Conservation (phyloP, 2,888 invertebrate species). For the Blera fallax region DNA sequence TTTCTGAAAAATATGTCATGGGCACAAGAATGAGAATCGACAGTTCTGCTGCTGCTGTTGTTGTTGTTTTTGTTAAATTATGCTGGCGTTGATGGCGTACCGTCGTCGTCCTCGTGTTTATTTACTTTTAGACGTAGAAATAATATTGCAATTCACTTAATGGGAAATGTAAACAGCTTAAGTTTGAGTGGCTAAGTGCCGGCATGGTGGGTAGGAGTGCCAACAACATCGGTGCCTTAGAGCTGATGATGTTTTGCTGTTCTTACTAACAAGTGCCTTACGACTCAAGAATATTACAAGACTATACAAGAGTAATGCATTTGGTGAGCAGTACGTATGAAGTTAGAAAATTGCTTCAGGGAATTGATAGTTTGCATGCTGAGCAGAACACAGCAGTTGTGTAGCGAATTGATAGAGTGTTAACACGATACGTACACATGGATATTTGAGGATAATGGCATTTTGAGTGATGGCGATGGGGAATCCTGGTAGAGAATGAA, state of each 20-base stretch:
- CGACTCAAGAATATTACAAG: slow-evolving; percentile 12
- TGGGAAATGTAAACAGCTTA: slow-evolving; percentile 58
- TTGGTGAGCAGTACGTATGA: slow-evolving; percentile 21
- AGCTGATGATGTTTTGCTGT: slow-evolving; percentile 41
- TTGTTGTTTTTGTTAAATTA: neutral
- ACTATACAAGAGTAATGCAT: slow-evolving; percentile 50
- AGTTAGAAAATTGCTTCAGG: slow-evolving; percentile 12
- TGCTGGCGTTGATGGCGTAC: slow-evolving; percentile 1
- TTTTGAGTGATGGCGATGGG: slow-evolving; percentile 22
- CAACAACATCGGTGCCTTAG: slow-evolving; percentile 2
- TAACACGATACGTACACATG: slow-evolving; percentile 23
- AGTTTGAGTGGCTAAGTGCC: slow-evolving; percentile 61
- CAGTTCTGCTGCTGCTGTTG: neutral
- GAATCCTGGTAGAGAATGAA: neutral
- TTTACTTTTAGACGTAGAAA: slow-evolving; percentile 40
- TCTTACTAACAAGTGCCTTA: slow-evolving; percentile 8
- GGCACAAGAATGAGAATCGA: slow-evolving; percentile 16
- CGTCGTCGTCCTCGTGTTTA: slow-evolving; percentile 20
- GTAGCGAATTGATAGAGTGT: slow-evolving; percentile 42
- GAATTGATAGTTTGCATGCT: slow-evolving; percentile 23
- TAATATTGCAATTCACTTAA: slow-evolving; percentile 59
- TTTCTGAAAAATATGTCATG: slow-evolving; percentile 23
- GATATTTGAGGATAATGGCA: slow-evolving; percentile 38
- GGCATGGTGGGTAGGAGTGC: slow-evolving; percentile 23
- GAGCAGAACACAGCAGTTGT: neutral